Percentiles rank a stretch among this genome's conserved stretches.
Conservation (phyloP, 2,888 invertebrate species). For the Mycalesis mineus region DNA sequence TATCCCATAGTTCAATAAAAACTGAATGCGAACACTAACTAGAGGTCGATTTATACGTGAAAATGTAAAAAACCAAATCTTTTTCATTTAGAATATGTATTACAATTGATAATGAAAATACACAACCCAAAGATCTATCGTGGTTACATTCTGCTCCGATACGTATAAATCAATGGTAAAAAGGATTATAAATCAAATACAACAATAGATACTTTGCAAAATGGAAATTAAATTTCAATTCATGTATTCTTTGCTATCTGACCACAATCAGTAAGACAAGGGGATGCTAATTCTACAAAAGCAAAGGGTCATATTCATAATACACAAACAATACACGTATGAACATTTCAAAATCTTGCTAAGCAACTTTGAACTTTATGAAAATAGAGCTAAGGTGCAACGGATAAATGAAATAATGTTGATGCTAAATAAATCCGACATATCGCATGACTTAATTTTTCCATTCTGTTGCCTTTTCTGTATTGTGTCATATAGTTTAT, state of each 20-base stretch:
- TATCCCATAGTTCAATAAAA: no score
- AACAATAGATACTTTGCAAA: constrained; percentile 6
- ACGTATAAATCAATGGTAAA: not conserved
- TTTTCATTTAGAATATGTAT: no score
- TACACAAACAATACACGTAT: constrained; percentile 11
- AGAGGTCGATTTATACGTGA: no score
- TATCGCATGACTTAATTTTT: constrained; percentile 71
- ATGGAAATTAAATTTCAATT: constrained; percentile 43
- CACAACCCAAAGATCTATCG: no score
- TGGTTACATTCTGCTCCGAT: not conserved
- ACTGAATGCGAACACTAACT: no score
- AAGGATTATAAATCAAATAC: constrained; percentile 17
- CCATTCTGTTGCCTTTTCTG: constrained; percentile 65
- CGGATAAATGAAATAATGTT: constrained; percentile 10
- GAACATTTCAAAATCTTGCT: constrained; percentile 8
- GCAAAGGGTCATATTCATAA: constrained; percentile 58
- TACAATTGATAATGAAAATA: no score
- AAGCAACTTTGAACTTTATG: constrained; percentile 37
- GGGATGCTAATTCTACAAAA: constrained; percentile 60
- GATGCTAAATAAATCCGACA: constrained; percentile 41
- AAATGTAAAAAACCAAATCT: no score
- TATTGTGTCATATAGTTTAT: constrained; percentile 52
- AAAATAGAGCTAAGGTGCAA: constrained; percentile 6
- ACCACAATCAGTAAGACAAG: constrained; percentile 65
- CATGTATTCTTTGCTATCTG: constrained; percentile 56